Evolutionary conservation across 2,797 vertebrate genomes (phyloP), one percentile per base, ranked within the genome.

Genomic region (Anguilla megastoma): DNA sequence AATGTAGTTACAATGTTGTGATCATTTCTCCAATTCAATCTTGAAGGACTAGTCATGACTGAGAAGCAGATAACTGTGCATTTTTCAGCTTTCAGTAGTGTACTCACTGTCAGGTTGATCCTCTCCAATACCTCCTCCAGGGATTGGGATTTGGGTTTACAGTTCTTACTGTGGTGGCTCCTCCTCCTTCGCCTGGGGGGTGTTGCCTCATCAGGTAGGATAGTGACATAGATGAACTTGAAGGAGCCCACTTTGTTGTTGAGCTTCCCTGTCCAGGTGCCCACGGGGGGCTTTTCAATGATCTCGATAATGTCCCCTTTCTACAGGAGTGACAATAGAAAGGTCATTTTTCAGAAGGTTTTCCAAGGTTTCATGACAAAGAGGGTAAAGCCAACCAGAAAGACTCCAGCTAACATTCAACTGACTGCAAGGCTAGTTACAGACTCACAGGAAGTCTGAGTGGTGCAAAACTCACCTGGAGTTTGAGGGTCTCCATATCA

Each of bases 181-280:
- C 79, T 89, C 0, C 94, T 95, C 90, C 93, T 96, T 93, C 95
- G 97, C 83, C 95, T 95, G 58, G 92, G 89, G 0, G 96, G 95
- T 0, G 94, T 94, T 0, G 91, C 93, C 91, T 98, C 97, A 2
- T 99, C 97, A 0, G 97, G 98, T 86, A 99, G 93, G 87, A 99
- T 87, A 9, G 97, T 97, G 91, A 99, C 97, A 0, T 99, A 99
- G 95, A 99, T 99, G 95, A 99, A 99, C 93, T 99, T 99, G 93
- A 99, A 99, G 90, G 97, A 98, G 85, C 99, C 99, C 91, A 99
- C 94, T 90, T 95, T 98, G 95, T 96, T 98, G 90, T 98, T 98
- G 89, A 99, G 97, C 91, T 98, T 96, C 74, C 99, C 99, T 0
- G 97, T 97, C 99, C 99, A 99, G 2, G 97, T 99, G 86, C 99